Evolutionary conservation across 2,888 invertebrate genomes (phyloP).

Genomic region (Bruchidius siliquastri): DNA sequence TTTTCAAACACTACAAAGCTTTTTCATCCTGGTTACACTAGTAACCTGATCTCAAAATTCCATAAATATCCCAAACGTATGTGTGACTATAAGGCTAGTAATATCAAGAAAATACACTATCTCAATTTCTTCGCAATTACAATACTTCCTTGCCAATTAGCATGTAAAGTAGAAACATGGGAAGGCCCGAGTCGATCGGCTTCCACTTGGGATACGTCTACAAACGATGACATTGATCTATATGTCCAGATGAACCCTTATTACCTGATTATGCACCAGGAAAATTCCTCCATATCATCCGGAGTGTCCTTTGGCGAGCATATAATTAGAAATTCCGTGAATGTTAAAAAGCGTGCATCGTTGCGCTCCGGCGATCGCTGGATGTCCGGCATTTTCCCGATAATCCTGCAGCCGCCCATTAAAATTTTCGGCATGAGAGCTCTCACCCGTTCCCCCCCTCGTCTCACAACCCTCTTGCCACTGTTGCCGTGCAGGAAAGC

Average conservation of each 20-base stretch:
- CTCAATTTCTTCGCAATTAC: too few relatives aligned
- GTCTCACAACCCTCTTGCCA: neutral
- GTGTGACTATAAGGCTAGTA: too few relatives aligned
- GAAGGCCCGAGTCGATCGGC: too few relatives aligned
- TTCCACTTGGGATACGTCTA: too few relatives aligned
- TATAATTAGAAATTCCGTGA: neutral
- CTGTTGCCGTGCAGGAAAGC: neutral
- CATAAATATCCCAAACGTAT: too few relatives aligned
- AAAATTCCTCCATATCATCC: neutral
- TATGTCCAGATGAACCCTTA: neutral
- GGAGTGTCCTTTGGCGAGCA: neutral
- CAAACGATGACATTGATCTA: too few relatives aligned
- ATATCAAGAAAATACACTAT: too few relatives aligned
- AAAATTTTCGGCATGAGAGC: slow-evolving; percentile 22
- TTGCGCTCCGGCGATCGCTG: neutral
- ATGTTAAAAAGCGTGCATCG: neutral
- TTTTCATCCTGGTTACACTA: too few relatives aligned
- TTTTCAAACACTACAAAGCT: too few relatives aligned
- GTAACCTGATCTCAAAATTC: too few relatives aligned
- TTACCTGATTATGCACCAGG: neutral
- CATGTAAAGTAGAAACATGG: too few relatives aligned
- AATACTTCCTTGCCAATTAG: too few relatives aligned
- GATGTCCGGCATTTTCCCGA: neutral
- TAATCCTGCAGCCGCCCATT: slow-evolving; percentile 8
- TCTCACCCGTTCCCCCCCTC: neutral